These are phyloP conservation scores for Pomatorhinus ruficollis DNA, from an alignment of 2,113 vertebrate species.

Conservation along the genomic window DNA sequence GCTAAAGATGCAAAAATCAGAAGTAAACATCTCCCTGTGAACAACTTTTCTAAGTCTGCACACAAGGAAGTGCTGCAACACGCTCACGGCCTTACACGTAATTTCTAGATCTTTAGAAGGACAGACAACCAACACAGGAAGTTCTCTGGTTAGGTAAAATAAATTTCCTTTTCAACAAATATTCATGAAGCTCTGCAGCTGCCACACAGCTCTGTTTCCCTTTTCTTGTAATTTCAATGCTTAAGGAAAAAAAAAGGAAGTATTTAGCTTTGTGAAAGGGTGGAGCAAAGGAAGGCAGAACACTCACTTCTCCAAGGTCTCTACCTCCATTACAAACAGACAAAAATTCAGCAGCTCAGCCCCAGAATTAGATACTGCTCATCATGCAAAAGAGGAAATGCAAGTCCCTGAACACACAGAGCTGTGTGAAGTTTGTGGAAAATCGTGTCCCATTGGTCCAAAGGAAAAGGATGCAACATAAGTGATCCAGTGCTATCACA, in stretches of 20 bases:
- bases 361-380: not conserved
- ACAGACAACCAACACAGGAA: conserved; percentile 71
- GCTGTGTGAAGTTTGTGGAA: not conserved
- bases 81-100: not conserved
- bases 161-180: conserved; percentile 76
- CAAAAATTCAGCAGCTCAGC: not conserved
- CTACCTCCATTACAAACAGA: not conserved
- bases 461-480: not conserved
- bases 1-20: not conserved
- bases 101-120: conserved; percentile 34
- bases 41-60: not conserved
- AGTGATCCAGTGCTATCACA: not conserved
- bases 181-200: conserved; percentile 57
- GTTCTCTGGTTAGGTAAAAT: conserved; percentile 67
- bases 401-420: not conserved
- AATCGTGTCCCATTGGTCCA: not conserved
- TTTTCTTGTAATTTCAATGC: conserved; percentile 65
- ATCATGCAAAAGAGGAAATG: not conserved
- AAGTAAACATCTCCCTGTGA: not conserved
- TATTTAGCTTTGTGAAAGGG: not conserved
- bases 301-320: not conserved
- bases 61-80: conserved; percentile 35
- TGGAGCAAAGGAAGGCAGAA: not conserved
- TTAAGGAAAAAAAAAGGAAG: conserved; percentile 66
- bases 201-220: conserved; percentile 7